Conservation (phyloP, 2,113 vertebrate species). For the Macquaria australasica region DNA sequence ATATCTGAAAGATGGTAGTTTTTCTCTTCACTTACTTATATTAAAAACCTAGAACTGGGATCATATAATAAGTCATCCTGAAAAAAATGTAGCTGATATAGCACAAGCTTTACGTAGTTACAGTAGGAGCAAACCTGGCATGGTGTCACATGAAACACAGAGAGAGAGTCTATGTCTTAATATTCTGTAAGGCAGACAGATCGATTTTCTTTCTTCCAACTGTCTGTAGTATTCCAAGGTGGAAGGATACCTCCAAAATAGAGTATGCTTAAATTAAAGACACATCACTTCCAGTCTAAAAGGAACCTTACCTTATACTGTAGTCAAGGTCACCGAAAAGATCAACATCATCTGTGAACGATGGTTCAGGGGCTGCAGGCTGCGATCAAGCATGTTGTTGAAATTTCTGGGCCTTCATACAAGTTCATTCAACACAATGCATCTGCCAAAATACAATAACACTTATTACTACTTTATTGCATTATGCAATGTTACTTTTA, state of each 20-base stretch:
- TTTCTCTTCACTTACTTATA: slow-evolving; percentile 19
- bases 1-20: slow-evolving; percentile 19
- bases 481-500: slow-evolving; percentile 17
- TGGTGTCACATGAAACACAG: slow-evolving; percentile 38
- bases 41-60: slow-evolving; percentile 40
- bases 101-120: slow-evolving; percentile 30
- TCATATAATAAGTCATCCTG: background rate
- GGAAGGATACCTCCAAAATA: slow-evolving; percentile 35
- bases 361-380: slow-evolving; percentile 32
- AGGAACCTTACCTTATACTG: slow-evolving; percentile 25
- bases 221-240: slow-evolving; percentile 3
- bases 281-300: slow-evolving; percentile 23
- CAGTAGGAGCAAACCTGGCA: slow-evolving; percentile 17
- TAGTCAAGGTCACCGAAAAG: slow-evolving; percentile 33
- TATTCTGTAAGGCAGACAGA: slow-evolving; percentile 52
- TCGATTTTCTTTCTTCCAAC: slow-evolving; percentile 37
- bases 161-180: slow-evolving; percentile 36
- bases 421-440: slow-evolving; percentile 36
- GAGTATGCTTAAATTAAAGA: slow-evolving; percentile 27
- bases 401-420: slow-evolving; percentile 25
- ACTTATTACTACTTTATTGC: background rate
- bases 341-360: slow-evolving; percentile 39
- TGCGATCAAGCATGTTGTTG: slow-evolving; percentile 43
- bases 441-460: slow-evolving; percentile 52
- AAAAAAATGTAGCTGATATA: slow-evolving; percentile 25